These are phyloP conservation scores for Otus sunia DNA, from an alignment of 2,113 vertebrate genomes.

Conservation along the genomic window DNA sequence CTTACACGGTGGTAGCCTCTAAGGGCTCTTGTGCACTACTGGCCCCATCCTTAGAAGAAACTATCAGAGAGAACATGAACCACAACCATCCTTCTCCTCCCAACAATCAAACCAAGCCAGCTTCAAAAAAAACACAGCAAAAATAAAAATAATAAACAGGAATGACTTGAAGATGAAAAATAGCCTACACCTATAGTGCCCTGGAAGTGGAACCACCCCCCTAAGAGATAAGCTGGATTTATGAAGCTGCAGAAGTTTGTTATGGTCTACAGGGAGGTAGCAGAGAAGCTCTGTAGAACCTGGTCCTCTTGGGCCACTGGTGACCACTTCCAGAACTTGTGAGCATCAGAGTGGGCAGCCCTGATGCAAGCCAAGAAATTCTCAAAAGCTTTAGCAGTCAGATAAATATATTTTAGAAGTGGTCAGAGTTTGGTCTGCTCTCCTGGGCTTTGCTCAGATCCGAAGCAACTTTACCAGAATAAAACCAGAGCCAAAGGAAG, in stretches of 20 bases:
- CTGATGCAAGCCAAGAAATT: neutral
- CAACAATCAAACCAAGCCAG: neutral
- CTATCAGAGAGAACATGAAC: accelerated
- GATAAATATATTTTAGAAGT: accelerated
- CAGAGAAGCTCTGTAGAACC: neutral
- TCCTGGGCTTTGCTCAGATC: neutral
- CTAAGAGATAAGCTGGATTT: neutral
- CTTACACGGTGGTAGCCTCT: accelerated
- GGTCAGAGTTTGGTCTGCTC: too few relatives aligned
- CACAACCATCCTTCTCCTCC: neutral
- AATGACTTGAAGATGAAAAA: neutral
- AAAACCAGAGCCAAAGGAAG: neutral
- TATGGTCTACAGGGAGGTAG: neutral
- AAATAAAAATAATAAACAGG: neutral
- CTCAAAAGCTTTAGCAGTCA: accelerated
- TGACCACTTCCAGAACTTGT: neutral
- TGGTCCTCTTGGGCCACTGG: neutral
- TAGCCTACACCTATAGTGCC: accelerated
- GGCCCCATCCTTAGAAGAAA: neutral
- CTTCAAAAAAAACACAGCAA: neutral
- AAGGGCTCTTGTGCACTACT: neutral
- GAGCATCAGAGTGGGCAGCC: neutral
- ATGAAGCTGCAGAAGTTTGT: neutral
- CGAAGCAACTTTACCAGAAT: accelerated
- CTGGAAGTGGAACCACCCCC: neutral